Evolutionary conservation across 1,140 invertebrate genomes (phyloP), one percentile per base, ranked within the genome.

Genomic region (Drosophila ogumai): DNA sequence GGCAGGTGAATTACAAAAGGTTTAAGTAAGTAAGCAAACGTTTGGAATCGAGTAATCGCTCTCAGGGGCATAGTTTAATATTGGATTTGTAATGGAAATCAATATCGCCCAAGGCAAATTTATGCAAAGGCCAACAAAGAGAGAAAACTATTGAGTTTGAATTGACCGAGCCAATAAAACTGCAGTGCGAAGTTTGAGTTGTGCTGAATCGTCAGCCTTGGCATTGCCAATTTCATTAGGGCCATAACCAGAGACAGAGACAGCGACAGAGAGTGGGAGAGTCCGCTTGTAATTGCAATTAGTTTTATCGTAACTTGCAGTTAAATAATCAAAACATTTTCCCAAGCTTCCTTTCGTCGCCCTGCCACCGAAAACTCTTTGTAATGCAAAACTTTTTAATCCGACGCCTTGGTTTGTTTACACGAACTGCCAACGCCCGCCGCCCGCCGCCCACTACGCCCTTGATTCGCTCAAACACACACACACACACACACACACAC

Each of bases 361-460:
- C 22, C 66, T 36, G 46, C 66, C 66, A 67, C 66, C 61, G 38
- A 67, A 69, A 67, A 59, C 64, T 50, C 69, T 80, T 88, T 82
- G 68, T 65, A 82, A 87, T 87, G 79, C 75, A 75, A 86, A 86
- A 76, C 79, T 88, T 87, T 86, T 69, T 87, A 84, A 87, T 84
- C 76, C 79, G 54, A 84, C 76, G 82, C 82, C 82, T 87, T 82
- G 85, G 82, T 87, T 87, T 87, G 76, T 87, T 87, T 87, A 87
- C 76, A 80, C 76, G 68, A 82, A 74, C 67, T 55, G 56, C 80
- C 74, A 73, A 56, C 59, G 47, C 58, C 79, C 46, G 22, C 34
- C n/a, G n/a, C n/a, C n/a, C 3, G 19, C 34, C 81, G 60, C 55
- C 44, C 58, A 47, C 59, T 5, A 12, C 47, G 49, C 57, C 60